These are phyloP conservation scores for Fistularia commersonii DNA, from an alignment of 2,797 vertebrate species.

Conservation along the genomic window DNA sequence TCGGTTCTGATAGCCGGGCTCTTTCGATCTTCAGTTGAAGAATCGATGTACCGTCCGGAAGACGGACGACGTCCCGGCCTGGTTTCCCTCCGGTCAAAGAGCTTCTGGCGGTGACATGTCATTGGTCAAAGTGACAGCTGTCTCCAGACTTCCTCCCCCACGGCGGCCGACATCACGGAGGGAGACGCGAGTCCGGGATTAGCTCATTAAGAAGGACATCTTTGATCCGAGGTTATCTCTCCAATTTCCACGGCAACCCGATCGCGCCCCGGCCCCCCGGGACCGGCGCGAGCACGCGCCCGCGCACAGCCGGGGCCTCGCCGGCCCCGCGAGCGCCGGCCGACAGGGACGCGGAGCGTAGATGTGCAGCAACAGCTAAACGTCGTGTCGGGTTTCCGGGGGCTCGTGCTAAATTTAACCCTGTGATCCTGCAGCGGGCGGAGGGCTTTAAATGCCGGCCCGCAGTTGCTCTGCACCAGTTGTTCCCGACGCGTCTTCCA, in stretches of 20 bases:
- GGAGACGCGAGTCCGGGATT: constrained; percentile 59
- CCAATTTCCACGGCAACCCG: constrained; percentile 62
- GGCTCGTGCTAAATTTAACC: constrained; percentile 98
- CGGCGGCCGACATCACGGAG: constrained; percentile 38
- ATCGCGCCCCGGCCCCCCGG: constrained; percentile 61
- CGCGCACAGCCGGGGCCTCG: constrained; percentile 33
- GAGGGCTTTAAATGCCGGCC: constrained; percentile 98
- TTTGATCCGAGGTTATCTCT: constrained; percentile 63
- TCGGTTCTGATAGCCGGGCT: too few species aligned
- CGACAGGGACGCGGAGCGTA: constrained; percentile 90
- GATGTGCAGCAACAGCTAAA: constrained; percentile 99
- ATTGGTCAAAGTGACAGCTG: constrained; percentile 66
- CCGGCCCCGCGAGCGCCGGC: constrained; percentile 76
- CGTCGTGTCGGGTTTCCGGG: constrained; percentile 92
- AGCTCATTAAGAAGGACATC: constrained; percentile 63
- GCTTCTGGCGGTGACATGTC: constrained; percentile 40
- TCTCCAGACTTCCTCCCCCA: constrained; percentile 35
- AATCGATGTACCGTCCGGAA: too few species aligned
- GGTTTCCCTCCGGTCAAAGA: constrained; percentile 24
- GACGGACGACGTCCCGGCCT: too few species aligned
- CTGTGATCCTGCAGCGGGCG: constrained; percentile 94
- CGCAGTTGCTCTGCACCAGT: constrained; percentile 94
- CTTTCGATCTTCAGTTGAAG: too few species aligned
- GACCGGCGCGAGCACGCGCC: constrained; percentile 21
- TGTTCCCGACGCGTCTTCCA: constrained; percentile 77